phyloP scores from a whole-genome alignment of 1,140 invertebrate species.

The Mesaphorura yosii region DNA sequence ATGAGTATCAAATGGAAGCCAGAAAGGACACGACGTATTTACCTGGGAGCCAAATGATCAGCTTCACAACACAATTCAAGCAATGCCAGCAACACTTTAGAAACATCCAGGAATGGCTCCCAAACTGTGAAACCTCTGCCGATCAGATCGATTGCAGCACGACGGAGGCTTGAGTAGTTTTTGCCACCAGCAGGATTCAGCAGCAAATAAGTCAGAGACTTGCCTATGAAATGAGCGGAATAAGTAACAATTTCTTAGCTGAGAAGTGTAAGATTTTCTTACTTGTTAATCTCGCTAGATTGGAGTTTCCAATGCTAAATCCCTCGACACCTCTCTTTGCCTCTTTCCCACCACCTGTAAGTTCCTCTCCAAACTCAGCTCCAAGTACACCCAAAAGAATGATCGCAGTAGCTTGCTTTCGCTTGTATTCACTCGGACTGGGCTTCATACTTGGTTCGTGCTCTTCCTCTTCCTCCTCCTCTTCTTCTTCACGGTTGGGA shows the following conservation, averaged over 20 bases:
- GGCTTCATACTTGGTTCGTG: slow-evolving; percentile 53
- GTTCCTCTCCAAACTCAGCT: slow-evolving; percentile 84
- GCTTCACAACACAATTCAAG: slow-evolving; percentile 89
- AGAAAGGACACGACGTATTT: slow-evolving; percentile 21
- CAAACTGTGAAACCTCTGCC: slow-evolving; percentile 95
- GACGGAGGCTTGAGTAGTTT: slow-evolving; percentile 67
- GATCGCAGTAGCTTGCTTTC: slow-evolving; percentile 94
- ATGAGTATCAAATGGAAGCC: slow-evolving; percentile 18
- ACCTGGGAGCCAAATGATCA: slow-evolving; percentile 75
- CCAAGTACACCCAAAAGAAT: slow-evolving; percentile 94
- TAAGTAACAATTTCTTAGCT: not conserved
- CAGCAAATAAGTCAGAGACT: slow-evolving; percentile 88
- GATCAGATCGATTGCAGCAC: slow-evolving; percentile 92
- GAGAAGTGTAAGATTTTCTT: slow-evolving; percentile 29
- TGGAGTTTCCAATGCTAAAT: slow-evolving; percentile 81
- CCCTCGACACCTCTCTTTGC: slow-evolving; percentile 70
- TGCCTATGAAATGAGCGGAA: slow-evolving; percentile 39
- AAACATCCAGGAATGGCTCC: slow-evolving; percentile 96
- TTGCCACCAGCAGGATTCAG: slow-evolving; percentile 50
- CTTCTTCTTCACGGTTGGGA: no score
- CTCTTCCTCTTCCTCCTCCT: slow-evolving; percentile 13
- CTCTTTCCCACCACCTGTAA: slow-evolving; percentile 27
- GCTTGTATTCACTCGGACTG: slow-evolving; percentile 73
- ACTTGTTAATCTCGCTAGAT: slow-evolving; percentile 79
- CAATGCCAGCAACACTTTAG: slow-evolving; percentile 76